Evolutionary conservation across 2,113 vertebrate genomes (phyloP), one percentile per base, ranked within the genome.

Genomic region (Nyctibius bracteatus): DNA sequence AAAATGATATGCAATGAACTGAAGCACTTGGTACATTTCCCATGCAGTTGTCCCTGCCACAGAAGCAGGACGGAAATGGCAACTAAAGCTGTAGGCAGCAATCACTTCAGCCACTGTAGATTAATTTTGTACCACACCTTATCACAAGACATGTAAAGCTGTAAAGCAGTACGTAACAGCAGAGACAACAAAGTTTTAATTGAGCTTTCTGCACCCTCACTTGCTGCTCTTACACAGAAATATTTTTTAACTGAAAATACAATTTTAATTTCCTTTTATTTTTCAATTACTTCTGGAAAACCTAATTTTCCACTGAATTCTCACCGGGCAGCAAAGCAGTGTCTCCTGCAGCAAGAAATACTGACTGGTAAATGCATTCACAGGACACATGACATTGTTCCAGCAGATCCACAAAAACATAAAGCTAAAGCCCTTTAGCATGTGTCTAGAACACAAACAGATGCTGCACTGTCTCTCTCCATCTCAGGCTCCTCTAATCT

Each of bases 361-460:
- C 10, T 3, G 3, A 23, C 51, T 37, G 33, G 19, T 54, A 63
- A 90, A 81, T 1, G 9, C n/a, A 62, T 47, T 74, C 37, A 54
- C 1, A 0, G 52, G 54, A 66, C 41, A 58, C 2, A 1, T 49
- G 58, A 63, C 30, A 41, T 7, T 5, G 4, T 31, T 75, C n/a
- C 58, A 92, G 62, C 39, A 94, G 51, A 57, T 23, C 78, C 55
- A 55, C 37, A 90, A 49, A 90, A 81, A 65, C 0, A 1, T 14
- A 24, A 81, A 11, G 7, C 23, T 85, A 82, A 95, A 80, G 30
- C 18, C 49, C 25, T 28, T 73, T 9, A 28, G 67, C 59, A 66
- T 3, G 16, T 6, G 27, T 23, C 43, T 49, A 49, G 24, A 95
- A 75, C 63, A 81, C n/a, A 74, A 90, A 57, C 41, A 93, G 78